Conservation (phyloP, 1,140 invertebrate species). For the Aricia agestis region DNA sequence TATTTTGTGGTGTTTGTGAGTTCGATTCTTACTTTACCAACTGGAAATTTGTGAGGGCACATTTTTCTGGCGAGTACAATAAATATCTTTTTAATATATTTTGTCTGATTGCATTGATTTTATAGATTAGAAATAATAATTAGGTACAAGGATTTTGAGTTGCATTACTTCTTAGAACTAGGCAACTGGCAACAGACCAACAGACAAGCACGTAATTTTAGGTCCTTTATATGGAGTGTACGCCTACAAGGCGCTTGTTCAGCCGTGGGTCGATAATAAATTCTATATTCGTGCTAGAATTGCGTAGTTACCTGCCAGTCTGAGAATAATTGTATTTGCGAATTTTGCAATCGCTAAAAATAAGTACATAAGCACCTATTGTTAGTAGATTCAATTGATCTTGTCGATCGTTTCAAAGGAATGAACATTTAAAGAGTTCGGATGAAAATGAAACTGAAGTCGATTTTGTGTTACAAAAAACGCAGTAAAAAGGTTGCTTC, state of each 20-base stretch:
- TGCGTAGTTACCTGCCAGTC: slow-evolving; percentile 24
- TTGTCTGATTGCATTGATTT: too few species aligned
- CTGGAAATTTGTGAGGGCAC: too few species aligned
- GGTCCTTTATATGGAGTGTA: slow-evolving; percentile 12
- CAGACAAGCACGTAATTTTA: not conserved
- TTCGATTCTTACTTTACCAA: too few species aligned
- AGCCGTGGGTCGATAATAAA: slow-evolving; percentile 28
- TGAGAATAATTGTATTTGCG: slow-evolving; percentile 18
- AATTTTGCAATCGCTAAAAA: slow-evolving; percentile 23
- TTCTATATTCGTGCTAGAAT: slow-evolving; percentile 24
- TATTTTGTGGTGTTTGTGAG: too few species aligned
- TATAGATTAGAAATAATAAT: too few species aligned
- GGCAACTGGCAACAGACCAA: too few species aligned
- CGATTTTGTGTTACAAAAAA: not conserved
- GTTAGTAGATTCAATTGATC: not conserved
- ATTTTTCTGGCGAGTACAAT: too few species aligned
- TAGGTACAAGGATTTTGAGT: too few species aligned
- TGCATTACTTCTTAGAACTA: not conserved
- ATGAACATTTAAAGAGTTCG: not conserved
- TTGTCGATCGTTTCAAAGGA: not conserved
- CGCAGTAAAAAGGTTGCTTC: too few species aligned
- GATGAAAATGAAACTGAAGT: not conserved
- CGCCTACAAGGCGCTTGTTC: not conserved
- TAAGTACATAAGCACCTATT: not conserved
- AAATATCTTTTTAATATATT: too few species aligned